Conservation (phyloP, 92 coral and sea anemone genomes). For the Scolanthus callimorphus region DNA sequence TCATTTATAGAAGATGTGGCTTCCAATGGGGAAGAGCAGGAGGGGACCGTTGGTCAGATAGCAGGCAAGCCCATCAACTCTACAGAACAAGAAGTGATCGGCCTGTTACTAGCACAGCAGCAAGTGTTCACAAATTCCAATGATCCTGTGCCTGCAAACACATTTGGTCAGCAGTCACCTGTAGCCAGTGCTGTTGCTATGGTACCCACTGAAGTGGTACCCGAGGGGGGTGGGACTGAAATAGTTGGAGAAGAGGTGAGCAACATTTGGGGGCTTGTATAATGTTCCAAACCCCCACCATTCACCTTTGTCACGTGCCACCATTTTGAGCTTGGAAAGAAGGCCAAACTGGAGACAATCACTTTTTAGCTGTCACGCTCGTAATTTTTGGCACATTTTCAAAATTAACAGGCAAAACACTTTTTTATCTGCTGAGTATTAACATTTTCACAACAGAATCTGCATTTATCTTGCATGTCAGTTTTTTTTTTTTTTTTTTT, state of each 20-base stretch:
- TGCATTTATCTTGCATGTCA: too few relatives aligned
- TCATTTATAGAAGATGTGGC: neutral
- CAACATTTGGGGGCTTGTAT: too few relatives aligned
- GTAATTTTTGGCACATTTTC: too few relatives aligned
- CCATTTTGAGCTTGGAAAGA: too few relatives aligned
- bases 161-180: slow-evolving; percentile 41
- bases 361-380: too few relatives aligned
- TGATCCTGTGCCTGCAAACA: slow-evolving; percentile 29
- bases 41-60: slow-evolving; percentile 48
- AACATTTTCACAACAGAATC: too few relatives aligned
- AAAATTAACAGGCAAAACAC: too few relatives aligned
- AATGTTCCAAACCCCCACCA: too few relatives aligned
- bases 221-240: slow-evolving; percentile 14
- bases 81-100: slow-evolving; percentile 85
- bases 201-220: slow-evolving; percentile 76
- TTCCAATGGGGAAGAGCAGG: neutral
- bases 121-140: slow-evolving; percentile 59
- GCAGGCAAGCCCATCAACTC: slow-evolving; percentile 81
- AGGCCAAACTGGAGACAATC: too few relatives aligned
- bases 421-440: too few relatives aligned
- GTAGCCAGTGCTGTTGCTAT: slow-evolving; percentile 73
- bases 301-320: too few relatives aligned
- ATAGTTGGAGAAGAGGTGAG: slow-evolving; percentile 34
- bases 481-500: too few relatives aligned
- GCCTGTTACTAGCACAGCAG: slow-evolving; percentile 72